These are phyloP conservation scores for Myiotriccus ornatus DNA, from an alignment of 2,797 vertebrate genomes.

Conservation along the genomic window DNA sequence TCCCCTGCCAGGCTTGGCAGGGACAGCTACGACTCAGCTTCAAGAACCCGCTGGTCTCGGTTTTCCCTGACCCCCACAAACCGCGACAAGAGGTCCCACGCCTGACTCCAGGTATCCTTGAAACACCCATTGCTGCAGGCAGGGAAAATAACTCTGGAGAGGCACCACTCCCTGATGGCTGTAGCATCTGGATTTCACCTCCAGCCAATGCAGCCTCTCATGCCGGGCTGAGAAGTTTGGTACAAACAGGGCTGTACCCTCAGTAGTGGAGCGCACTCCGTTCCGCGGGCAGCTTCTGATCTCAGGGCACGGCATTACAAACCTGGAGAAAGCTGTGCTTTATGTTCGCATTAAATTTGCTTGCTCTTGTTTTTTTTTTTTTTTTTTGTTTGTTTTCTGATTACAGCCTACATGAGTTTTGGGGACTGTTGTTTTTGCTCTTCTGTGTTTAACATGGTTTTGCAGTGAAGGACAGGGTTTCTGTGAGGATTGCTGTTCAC, in stretches of 20 bases:
- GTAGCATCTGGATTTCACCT: background rate
- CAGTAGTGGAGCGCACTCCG: accelerated
- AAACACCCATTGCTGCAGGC: background rate
- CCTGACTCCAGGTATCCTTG: background rate
- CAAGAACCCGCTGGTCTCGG: too few species aligned
- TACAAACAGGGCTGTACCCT: background rate
- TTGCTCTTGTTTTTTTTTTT: background rate
- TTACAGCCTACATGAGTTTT: background rate
- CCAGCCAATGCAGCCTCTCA: background rate
- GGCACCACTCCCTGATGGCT: background rate
- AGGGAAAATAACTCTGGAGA: background rate
- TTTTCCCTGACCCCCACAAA: too few species aligned
- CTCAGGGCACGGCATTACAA: background rate
- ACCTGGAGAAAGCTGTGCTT: background rate
- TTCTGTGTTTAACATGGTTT: background rate
- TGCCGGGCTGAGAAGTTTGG: background rate
- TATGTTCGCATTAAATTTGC: background rate
- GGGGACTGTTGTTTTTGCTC: background rate
- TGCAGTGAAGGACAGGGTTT: accelerated
- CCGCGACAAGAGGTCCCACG: too few species aligned
- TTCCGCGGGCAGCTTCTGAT: background rate
- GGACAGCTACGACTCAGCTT: too few species aligned
- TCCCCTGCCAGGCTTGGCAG: too few species aligned
- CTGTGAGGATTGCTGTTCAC: background rate
- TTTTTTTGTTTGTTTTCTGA: too few species aligned